Evolutionary conservation across 53 echinoderm and acorn worm genomes (phyloP).

Genomic region (Holothuria scabra): DNA sequence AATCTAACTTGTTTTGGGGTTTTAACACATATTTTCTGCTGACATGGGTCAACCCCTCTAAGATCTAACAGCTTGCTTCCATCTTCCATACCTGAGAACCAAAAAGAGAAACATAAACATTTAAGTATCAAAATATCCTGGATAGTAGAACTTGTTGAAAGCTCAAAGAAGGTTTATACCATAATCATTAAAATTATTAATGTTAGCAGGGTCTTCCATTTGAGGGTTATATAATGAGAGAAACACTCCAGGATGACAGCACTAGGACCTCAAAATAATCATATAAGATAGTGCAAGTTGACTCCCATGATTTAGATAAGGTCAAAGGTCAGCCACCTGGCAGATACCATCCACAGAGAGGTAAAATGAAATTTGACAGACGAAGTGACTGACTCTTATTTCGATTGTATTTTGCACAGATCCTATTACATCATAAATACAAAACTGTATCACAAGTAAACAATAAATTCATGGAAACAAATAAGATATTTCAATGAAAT

Average conservation of each 20-base stretch:
- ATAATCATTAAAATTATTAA: slow-evolving; percentile 2
- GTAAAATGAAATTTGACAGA: slow-evolving; percentile 13
- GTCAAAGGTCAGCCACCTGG: slow-evolving; percentile 10
- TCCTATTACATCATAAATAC: too few relatives aligned
- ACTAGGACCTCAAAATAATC: neutral
- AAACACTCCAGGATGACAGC: neutral
- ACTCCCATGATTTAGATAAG: neutral
- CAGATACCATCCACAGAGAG: neutral
- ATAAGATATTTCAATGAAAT: too few relatives aligned
- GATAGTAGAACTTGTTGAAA: neutral
- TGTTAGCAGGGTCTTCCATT: slow-evolving; percentile 3
- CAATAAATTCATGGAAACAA: too few relatives aligned
- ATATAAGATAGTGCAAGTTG: neutral
- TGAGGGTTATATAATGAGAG: neutral
- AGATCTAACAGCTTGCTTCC: neutral
- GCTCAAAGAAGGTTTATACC: neutral
- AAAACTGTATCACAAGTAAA: too few relatives aligned
- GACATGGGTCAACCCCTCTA: slow-evolving; percentile 8
- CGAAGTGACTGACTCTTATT: neutral
- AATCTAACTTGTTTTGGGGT: too few relatives aligned
- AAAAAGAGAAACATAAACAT: slow-evolving; percentile 11
- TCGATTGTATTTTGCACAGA: neutral
- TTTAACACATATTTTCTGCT: slow-evolving; percentile 20
- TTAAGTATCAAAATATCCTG: neutral
- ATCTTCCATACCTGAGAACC: slow-evolving; percentile 2